These are phyloP conservation scores for Macrosteles quadrilineatus DNA, from an alignment of 1,140 invertebrate genomes.

Conservation along the genomic window DNA sequence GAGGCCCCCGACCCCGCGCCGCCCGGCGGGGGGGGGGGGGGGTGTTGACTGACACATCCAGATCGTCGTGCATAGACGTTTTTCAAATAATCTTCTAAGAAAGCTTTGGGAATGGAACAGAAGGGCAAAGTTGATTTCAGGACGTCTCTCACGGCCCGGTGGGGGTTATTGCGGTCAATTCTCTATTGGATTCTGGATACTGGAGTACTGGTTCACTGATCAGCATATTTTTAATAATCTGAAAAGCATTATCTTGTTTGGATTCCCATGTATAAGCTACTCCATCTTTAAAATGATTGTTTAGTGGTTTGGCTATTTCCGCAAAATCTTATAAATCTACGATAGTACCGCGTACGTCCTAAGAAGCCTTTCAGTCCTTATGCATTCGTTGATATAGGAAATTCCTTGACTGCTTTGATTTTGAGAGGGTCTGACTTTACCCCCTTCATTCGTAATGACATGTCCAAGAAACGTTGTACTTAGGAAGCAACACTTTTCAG, in stretches of 20 bases:
- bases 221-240: neutral
- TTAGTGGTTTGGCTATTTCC: slow-evolving; percentile 47
- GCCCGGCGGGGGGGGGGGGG: too few species aligned
- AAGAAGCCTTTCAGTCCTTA: slow-evolving; percentile 52
- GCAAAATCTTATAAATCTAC: slow-evolving; percentile 50
- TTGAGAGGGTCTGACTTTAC: slow-evolving; percentile 51
- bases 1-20: too few species aligned
- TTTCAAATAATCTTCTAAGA: too few species aligned
- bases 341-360: slow-evolving; percentile 51
- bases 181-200: neutral
- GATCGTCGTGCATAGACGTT: too few species aligned
- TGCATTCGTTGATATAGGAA: slow-evolving; percentile 47
- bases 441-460: slow-evolving; percentile 48
- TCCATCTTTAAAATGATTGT: slow-evolving; percentile 46
- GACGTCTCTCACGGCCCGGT: too few species aligned
- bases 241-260: neutral
- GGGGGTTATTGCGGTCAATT: slow-evolving; percentile 10
- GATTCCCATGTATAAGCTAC: neutral
- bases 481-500: slow-evolving; percentile 54
- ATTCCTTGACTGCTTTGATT: slow-evolving; percentile 47
- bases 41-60: too few species aligned
- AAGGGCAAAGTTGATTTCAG: too few species aligned
- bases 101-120: too few species aligned
- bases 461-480: slow-evolving; percentile 53
- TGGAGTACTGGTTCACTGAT: neutral